A percentile compares a stretch with the other conserved stretches of the same genome.
Conservation (phyloP, 2,797 vertebrate species). For the Ctenopoma multispine region DNA sequence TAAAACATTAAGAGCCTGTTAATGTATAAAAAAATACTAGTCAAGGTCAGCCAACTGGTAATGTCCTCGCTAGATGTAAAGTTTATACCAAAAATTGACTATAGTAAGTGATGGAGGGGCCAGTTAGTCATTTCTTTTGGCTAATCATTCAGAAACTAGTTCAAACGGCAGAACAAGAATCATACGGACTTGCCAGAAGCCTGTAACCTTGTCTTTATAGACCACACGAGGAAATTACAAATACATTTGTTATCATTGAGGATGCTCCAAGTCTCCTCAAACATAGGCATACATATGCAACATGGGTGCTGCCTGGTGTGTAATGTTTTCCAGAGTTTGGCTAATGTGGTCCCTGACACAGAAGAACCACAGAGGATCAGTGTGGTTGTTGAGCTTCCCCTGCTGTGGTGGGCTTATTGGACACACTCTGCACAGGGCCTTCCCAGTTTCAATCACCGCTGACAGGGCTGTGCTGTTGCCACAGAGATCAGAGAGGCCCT, state of each 20-base stretch:
- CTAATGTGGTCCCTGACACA: conserved; percentile 69
- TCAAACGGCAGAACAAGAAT: conserved; percentile 17
- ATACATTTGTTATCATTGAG: conserved; percentile 77
- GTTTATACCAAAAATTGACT: conserved; percentile 11
- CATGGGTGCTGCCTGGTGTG: conserved; percentile 63
- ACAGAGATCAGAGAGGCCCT: conserved; percentile 54
- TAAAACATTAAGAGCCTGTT: conserved; percentile 53
- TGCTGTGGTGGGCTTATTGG: conserved; percentile 74
- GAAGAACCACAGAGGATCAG: conserved; percentile 73
- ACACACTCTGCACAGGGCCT: conserved; percentile 52
- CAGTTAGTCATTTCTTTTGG: conserved; percentile 15
- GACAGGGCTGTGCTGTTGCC: conserved; percentile 62
- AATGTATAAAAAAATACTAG: conserved; percentile 44
- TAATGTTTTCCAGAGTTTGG: conserved; percentile 82
- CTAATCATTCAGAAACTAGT: conserved; percentile 11
- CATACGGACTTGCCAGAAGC: conserved; percentile 39
- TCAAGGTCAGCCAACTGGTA: conserved; percentile 45
- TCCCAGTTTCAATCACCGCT: conserved; percentile 64
- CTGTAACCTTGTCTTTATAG: conserved; percentile 30
- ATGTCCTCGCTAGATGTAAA: background rate
- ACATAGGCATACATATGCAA: conserved; percentile 58
- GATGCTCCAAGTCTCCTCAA: conserved; percentile 67
- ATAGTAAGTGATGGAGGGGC: background rate
- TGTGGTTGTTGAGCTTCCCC: conserved; percentile 75
- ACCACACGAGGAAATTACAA: conserved; percentile 71